A percentile compares a stretch with the other conserved stretches of the same genome.
These are phyloP conservation scores for Petrosia ficiformis DNA, from an alignment of 37 sponge, comb jelly and placozoan species.

Conservation along the genomic window DNA sequence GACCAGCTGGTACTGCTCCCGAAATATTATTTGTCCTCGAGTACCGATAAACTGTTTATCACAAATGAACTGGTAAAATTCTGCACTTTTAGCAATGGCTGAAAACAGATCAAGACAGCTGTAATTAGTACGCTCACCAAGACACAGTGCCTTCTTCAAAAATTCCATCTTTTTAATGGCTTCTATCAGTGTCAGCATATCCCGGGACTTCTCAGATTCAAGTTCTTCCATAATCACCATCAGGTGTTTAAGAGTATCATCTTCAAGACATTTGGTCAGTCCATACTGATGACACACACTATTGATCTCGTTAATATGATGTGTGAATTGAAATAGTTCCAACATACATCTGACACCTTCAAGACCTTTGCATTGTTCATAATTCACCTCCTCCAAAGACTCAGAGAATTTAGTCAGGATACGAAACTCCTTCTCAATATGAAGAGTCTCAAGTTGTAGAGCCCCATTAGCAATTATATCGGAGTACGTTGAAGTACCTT, in stretches of 20 bases:
- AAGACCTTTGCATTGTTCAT: background rate
- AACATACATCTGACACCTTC: slow-evolving; percentile 27
- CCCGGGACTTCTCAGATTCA: slow-evolving; percentile 1
- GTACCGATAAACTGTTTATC: slow-evolving; percentile 64
- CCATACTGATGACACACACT: slow-evolving; percentile 37
- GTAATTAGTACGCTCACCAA: background rate
- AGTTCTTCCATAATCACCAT: slow-evolving; percentile 2
- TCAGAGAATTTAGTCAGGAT: background rate
- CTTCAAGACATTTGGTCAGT: slow-evolving; percentile 19
- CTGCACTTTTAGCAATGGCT: slow-evolving; percentile 40
- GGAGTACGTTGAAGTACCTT: slow-evolving; percentile 48
- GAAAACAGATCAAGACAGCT: slow-evolving; percentile 36
- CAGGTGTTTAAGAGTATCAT: slow-evolving; percentile 17
- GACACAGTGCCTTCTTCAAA: slow-evolving; percentile 1
- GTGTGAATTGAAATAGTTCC: slow-evolving; percentile 22
- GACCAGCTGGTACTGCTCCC: slow-evolving; percentile 49
- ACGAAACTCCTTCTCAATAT: slow-evolving; percentile 12
- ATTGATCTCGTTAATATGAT: slow-evolving; percentile 15
- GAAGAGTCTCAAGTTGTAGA: slow-evolving; percentile 11
- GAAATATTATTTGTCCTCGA: slow-evolving; percentile 27
- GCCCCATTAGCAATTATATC: slow-evolving; percentile 54
- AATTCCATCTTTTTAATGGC: slow-evolving; percentile 9
- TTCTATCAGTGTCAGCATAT: slow-evolving; percentile 23
- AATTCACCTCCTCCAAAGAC: background rate
- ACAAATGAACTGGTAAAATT: slow-evolving; percentile 43